phyloP scores from a whole-genome alignment of 2,797 vertebrate species.

The Alectoris magna region DNA sequence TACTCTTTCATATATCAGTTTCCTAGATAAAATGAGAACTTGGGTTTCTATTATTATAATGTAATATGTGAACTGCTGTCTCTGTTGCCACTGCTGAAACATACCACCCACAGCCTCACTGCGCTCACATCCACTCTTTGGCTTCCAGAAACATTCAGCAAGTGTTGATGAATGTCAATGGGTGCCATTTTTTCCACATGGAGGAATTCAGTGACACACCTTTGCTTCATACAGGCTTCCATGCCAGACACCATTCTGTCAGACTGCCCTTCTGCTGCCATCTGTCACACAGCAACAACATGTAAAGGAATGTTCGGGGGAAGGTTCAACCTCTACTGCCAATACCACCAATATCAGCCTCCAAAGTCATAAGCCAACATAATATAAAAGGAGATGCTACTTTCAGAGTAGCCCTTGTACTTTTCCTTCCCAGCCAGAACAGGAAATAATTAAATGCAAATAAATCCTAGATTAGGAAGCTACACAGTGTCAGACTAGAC shows the following conservation, averaged over 20 bases:
- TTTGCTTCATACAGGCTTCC: background rate
- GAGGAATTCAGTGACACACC: background rate
- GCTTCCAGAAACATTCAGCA: background rate
- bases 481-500: background rate
- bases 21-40: background rate
- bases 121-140: background rate
- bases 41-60: background rate
- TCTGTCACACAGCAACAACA: background rate
- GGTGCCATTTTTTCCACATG: background rate
- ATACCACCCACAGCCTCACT: background rate
- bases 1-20: background rate
- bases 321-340: background rate
- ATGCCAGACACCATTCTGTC: background rate
- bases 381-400: background rate
- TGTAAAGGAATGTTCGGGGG: background rate
- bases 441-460: slow-evolving; percentile 13
- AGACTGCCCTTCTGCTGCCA: no score
- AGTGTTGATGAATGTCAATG: background rate
- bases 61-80: background rate
- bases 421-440: background rate
- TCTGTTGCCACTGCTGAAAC: background rate
- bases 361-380: background rate
- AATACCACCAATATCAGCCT: background rate
- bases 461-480: background rate
- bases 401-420: background rate